A percentile compares a stretch with the other conserved stretches of the same genome.
Conservation (phyloP, 2,113 vertebrate genomes). For the Poeciliopsis prolifica region DNA sequence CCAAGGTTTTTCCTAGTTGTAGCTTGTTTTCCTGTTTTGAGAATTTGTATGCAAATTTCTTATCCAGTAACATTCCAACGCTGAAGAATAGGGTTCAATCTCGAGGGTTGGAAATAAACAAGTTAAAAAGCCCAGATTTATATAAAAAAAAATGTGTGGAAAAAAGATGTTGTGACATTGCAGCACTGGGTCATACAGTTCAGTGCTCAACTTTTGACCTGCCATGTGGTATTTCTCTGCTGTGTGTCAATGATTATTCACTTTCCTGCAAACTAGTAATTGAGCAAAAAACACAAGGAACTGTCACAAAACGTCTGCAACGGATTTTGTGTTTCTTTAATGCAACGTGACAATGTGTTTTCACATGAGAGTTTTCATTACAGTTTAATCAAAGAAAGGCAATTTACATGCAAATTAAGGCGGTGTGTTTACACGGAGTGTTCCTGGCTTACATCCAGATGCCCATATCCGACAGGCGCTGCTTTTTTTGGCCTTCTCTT, state of each 20-base stretch:
- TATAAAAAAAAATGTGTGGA: no score
- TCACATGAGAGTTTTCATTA: neutral
- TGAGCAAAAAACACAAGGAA: slow-evolving; percentile 11
- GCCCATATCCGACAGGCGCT: slow-evolving; percentile 26
- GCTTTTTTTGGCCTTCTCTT: slow-evolving; percentile 44
- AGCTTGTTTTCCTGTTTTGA: no score
- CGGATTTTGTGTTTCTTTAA: neutral
- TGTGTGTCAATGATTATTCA: slow-evolving; percentile 27
- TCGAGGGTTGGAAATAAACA: no score
- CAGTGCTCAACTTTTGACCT: slow-evolving; percentile 17
- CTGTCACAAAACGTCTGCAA: neutral
- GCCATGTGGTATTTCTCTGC: slow-evolving; percentile 39
- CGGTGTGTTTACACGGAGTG: neutral
- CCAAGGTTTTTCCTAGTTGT: no score
- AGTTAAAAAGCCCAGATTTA: no score
- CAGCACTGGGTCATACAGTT: no score
- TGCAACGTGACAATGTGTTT: neutral
- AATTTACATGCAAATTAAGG: neutral
- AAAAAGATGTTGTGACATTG: no score
- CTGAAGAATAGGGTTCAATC: no score
- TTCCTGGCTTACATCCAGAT: slow-evolving; percentile 42
- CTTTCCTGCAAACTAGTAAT: slow-evolving; percentile 19
- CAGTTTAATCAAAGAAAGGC: neutral
- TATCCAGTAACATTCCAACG: no score
- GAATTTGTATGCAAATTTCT: no score